phyloP scores from a whole-genome alignment of 2,797 vertebrate species.

The Paedocypris micromegethes region DNA sequence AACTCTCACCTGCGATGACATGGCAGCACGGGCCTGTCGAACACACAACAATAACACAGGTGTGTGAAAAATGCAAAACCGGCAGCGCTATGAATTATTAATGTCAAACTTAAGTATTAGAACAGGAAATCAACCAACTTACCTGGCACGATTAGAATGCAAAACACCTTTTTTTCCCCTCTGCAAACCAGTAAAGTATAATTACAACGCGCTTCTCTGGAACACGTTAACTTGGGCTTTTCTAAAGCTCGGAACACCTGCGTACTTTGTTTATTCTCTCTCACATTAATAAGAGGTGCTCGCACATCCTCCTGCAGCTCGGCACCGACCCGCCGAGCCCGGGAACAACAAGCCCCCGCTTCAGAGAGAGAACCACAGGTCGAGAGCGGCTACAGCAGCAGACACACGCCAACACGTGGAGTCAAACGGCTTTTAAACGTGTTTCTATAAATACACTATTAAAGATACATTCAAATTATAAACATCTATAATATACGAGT shows the following conservation, averaged over 20 bases:
- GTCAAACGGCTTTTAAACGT: slow-evolving; percentile 24
- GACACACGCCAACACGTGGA: slow-evolving; percentile 34
- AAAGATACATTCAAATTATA: too few relatives aligned
- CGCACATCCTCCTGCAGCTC: slow-evolving; percentile 56
- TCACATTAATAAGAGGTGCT: slow-evolving; percentile 59
- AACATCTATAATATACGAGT: too few relatives aligned
- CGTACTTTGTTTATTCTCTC: slow-evolving; percentile 68
- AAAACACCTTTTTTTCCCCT: slow-evolving; percentile 63
- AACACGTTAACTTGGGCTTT: slow-evolving; percentile 72
- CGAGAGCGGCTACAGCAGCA: slow-evolving; percentile 22
- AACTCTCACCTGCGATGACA: slow-evolving; percentile 59
- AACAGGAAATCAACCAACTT: slow-evolving; percentile 79
- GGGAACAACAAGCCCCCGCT: slow-evolving; percentile 37
- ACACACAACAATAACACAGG: slow-evolving; percentile 70
- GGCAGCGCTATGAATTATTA: slow-evolving; percentile 78
- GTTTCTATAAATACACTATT: too few relatives aligned
- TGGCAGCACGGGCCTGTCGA: slow-evolving; percentile 41
- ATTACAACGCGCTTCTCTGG: slow-evolving; percentile 77
- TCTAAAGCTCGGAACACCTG: slow-evolving; percentile 75
- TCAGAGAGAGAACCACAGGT: slow-evolving; percentile 42
- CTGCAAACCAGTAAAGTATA: slow-evolving; percentile 74
- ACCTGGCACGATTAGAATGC: slow-evolving; percentile 80
- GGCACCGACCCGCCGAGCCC: slow-evolving; percentile 32
- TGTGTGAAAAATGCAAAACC: slow-evolving; percentile 72
- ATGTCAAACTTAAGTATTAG: slow-evolving; percentile 81